These are phyloP conservation scores for Drosophila sucinea DNA, from an alignment of 1,140 invertebrate species.

Conservation along the genomic window DNA sequence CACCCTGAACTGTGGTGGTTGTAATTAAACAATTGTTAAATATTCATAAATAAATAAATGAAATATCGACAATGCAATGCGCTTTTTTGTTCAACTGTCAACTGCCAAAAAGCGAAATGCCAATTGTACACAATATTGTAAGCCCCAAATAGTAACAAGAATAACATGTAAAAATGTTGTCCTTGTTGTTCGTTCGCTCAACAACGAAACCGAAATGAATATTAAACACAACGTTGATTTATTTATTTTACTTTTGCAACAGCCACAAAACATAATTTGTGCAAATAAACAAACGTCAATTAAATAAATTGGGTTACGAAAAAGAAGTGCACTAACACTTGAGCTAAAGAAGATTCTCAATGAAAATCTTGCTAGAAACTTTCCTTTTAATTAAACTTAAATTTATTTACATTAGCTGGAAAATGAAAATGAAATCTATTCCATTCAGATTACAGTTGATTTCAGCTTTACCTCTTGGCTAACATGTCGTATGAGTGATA, in stretches of 20 bases:
- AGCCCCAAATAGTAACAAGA: conserved; percentile 1
- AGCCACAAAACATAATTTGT: conserved; percentile 39
- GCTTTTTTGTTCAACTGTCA: not conserved
- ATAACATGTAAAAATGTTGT: not conserved
- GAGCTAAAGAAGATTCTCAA: not conserved
- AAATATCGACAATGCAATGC: not conserved
- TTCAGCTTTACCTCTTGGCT: too few relatives aligned
- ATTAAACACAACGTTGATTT: conserved; percentile 55
- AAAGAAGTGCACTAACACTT: not conserved
- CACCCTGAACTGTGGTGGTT: not conserved
- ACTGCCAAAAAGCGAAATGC: not conserved
- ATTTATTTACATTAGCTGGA: too few relatives aligned
- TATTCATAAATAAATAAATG: conserved; percentile 11
- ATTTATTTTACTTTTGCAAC: conserved; percentile 37
- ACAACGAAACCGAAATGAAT: conserved; percentile 47
- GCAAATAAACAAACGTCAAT: conserved; percentile 62
- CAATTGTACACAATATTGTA: not conserved
- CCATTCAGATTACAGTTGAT: too few relatives aligned
- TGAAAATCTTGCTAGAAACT: not conserved
- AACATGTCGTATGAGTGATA: too few relatives aligned
- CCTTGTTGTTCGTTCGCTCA: conserved; percentile 19
- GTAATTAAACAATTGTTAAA: conserved; percentile 4
- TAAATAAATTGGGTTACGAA: conserved; percentile 55
- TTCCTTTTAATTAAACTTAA: too few relatives aligned
- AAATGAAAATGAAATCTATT: too few relatives aligned